Conservation (phyloP, 2,888 invertebrate species). For the Didymodactylos carnosus region DNA sequence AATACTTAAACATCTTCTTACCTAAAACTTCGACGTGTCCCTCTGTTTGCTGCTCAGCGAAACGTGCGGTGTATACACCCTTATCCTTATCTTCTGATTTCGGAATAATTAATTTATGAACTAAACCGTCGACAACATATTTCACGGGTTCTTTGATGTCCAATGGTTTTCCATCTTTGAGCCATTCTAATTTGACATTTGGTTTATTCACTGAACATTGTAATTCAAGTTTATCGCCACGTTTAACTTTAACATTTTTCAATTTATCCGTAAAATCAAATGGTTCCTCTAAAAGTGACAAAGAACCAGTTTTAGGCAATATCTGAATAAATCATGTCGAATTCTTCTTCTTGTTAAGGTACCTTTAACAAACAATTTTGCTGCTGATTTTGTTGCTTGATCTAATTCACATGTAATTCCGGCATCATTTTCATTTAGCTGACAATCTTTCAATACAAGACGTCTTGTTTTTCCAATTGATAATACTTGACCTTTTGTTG, state of each 20-base stretch:
- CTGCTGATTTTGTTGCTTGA: constrained; percentile 7
- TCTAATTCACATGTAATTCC: constrained; percentile 7
- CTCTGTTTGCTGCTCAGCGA: background rate
- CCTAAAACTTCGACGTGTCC: background rate
- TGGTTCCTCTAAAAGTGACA: too few relatives aligned
- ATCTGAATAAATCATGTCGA: too few relatives aligned
- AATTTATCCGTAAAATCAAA: background rate
- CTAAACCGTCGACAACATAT: constrained; percentile 3
- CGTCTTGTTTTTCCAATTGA: constrained; percentile 9
- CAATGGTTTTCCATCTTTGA: constrained; percentile 13
- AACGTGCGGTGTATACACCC: constrained; percentile 3
- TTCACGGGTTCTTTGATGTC: background rate
- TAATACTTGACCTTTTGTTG: constrained; percentile 3
- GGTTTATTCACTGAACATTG: constrained; percentile 11
- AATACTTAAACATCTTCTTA: background rate
- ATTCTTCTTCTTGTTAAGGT: too few relatives aligned
- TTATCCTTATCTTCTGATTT: background rate
- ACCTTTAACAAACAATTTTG: constrained; percentile 2
- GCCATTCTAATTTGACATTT: constrained; percentile 5
- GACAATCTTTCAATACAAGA: constrained; percentile 9
- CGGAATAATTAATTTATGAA: constrained; percentile 4
- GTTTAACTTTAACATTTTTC: background rate
- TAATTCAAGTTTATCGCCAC: background rate
- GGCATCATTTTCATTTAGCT: constrained; percentile 5
- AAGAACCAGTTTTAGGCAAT: too few relatives aligned